phyloP scores from a whole-genome alignment of 2,888 invertebrate species.

The Cerastoderma edule region DNA sequence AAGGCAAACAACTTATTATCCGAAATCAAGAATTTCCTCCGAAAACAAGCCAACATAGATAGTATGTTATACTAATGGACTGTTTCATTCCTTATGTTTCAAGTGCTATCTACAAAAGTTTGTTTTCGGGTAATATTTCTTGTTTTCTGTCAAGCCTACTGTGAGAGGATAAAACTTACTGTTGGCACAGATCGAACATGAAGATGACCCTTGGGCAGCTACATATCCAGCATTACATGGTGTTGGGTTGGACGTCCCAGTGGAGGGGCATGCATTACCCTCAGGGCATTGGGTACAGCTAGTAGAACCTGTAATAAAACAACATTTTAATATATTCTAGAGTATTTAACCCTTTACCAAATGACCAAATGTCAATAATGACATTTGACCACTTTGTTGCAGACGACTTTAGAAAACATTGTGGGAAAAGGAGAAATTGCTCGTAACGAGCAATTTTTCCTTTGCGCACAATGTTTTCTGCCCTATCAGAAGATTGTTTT shows the following conservation, averaged over 20 bases:
- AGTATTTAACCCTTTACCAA: background rate
- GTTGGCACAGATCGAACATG: constrained; percentile 59
- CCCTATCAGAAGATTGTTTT: no score
- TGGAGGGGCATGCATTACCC: constrained; percentile 60
- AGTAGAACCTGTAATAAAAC: constrained; percentile 32
- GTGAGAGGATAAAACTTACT: constrained; percentile 42
- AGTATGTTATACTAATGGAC: no score
- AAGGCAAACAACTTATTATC: no score
- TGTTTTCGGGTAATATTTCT: no score
- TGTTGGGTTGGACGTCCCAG: constrained; percentile 56
- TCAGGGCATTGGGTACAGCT: constrained; percentile 62
- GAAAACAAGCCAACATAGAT: no score
- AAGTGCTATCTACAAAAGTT: no score
- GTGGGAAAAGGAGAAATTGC: constrained; percentile 8
- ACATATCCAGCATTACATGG: constrained; percentile 64
- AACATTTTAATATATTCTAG: background rate
- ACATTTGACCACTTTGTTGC: background rate
- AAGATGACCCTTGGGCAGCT: constrained; percentile 56
- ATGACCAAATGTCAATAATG: no score
- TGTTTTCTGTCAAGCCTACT: no score
- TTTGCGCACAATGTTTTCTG: background rate
- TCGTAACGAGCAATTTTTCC: background rate
- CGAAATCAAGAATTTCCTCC: no score
- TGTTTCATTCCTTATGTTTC: no score
- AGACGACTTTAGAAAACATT: constrained; percentile 2